These are phyloP conservation scores for Drosophila funebris DNA, from an alignment of 1,140 invertebrate genomes.

Conservation along the genomic window DNA sequence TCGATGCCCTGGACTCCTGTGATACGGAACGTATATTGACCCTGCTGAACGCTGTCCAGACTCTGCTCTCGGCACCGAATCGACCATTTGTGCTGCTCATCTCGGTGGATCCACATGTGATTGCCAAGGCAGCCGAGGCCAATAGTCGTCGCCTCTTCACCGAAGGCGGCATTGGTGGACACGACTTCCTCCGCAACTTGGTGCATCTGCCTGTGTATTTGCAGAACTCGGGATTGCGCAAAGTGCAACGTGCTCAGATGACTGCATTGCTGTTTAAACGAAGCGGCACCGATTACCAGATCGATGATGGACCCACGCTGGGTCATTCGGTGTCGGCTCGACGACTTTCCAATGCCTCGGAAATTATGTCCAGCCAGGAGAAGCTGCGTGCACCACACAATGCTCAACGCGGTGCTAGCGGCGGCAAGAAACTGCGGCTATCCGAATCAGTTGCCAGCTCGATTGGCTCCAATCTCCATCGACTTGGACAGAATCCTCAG, in stretches of 20 bases:
- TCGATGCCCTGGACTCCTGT: constrained; percentile 98
- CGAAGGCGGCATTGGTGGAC: constrained; percentile 95
- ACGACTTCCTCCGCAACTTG: constrained; percentile 97
- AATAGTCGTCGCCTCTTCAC: constrained; percentile 93
- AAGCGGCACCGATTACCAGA: constrained; percentile 67
- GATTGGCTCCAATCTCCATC: constrained; percentile 93
- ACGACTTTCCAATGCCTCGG: constrained; percentile 91
- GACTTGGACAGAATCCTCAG: constrained; percentile 86
- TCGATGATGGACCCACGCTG: constrained; percentile 82
- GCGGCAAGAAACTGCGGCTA: constrained; percentile 89
- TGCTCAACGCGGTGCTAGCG: constrained; percentile 69
- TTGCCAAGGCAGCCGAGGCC: constrained; percentile 97
- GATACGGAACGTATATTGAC: constrained; percentile 98
- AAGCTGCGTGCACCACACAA: constrained; percentile 85
- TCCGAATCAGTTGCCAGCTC: constrained; percentile 96
- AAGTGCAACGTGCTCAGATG: constrained; percentile 94
- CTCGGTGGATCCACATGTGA: constrained; percentile 98
- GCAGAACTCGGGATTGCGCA: constrained; percentile 96
- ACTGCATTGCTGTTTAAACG: constrained; percentile 86
- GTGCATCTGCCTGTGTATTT: constrained; percentile 99
- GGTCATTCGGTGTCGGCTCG: constrained; percentile 88
- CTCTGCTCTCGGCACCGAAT: constrained; percentile 95
- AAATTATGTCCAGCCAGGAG: constrained; percentile 91
- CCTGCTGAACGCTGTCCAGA: constrained; percentile 96
- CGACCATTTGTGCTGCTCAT: constrained; percentile 97